Evolutionary conservation across 2,797 vertebrate species (phyloP), one percentile per base, ranked within the genome.

Genomic region (Craterocephalus amniculus): DNA sequence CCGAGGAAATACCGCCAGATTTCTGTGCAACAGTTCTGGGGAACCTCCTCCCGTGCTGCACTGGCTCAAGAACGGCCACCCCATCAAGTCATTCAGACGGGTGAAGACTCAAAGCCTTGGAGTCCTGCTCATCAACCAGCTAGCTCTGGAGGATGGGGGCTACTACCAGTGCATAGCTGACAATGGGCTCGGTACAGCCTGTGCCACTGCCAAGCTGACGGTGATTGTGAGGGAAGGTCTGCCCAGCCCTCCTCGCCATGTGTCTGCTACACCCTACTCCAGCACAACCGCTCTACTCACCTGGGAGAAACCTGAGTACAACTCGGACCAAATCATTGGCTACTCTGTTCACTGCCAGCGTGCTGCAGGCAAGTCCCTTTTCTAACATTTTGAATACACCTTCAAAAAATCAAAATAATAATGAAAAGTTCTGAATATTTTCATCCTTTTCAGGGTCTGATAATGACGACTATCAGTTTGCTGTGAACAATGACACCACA

Each of bases 111-210:
- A 98, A 91, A 95, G 91, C 72, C 94, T 96, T 0, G 97, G 96
- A 24, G 95, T 96, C 79, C 90, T 99, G 10, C 96, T 99, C 74
- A 98, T 99, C 91, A 99, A 97, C 74, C 98, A 99, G 93, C 96
- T 99, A 4, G 96, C 96, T 10, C 85, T 96, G 89, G 96, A 96
- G 66, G 98, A 99, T 31, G 94, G 95, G 0, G 98, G 98, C 58
- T 98, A 96, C 91, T 99, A 99, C 87, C 98, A 99, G 81, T 99
- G 98, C 20, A 93, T 99, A 74, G 97, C 97, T 0, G 95, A 97
- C 86, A 99, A 98, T 63, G 92, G 92, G 61, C 91, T 98, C 70
- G 98, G 98, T 61, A 96, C 90, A 0, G 96, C 96, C 35, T 99
- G 98, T 34, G 96, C 97, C 74, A 96, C 95, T 0, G 97, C 97